These are phyloP conservation scores for Drosophila borborema DNA, from an alignment of 2,888 invertebrate genomes.

Conservation along the genomic window DNA sequence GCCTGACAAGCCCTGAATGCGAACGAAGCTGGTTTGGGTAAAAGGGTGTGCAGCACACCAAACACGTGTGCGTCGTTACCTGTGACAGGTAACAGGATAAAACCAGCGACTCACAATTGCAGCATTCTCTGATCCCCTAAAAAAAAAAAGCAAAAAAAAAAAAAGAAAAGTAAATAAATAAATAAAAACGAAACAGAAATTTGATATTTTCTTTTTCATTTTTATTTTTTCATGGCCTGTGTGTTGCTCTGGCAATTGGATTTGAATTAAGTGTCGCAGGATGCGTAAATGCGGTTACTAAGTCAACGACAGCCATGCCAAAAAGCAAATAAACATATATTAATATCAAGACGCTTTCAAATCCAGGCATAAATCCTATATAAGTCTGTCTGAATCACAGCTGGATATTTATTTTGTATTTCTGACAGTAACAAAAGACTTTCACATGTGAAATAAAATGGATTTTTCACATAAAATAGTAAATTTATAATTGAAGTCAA, in stretches of 20 bases:
- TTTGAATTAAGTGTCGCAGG: conserved; percentile 39
- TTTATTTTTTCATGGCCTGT: conserved; percentile 10
- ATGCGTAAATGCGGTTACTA: conserved; percentile 39
- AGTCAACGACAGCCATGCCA: conserved; percentile 3
- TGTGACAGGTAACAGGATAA: conserved; percentile 53
- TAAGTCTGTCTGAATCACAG: conserved; percentile 3
- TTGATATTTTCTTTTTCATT: conserved; percentile 46
- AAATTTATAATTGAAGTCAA: not conserved
- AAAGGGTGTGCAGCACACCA: not conserved
- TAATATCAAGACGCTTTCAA: conserved; percentile 4
- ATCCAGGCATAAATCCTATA: not conserved
- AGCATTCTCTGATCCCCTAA: conserved; percentile 24
- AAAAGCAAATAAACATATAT: conserved; percentile 19
- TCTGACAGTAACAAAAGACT: not conserved
- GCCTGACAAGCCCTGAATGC: conserved; percentile 23
- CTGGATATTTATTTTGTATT: not conserved
- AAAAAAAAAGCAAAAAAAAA: not conserved
- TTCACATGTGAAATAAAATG: not conserved
- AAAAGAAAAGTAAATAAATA: too few species aligned
- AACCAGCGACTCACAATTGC: conserved; percentile 40
- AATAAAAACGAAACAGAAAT: conserved; percentile 43
- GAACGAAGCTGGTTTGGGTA: not conserved
- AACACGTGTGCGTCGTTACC: conserved; percentile 60
- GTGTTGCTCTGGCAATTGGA: conserved; percentile 46
- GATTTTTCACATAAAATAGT: not conserved